These are phyloP conservation scores for Synergus gifuensis DNA, from an alignment of 2,888 invertebrate species.

Conservation along the genomic window DNA sequence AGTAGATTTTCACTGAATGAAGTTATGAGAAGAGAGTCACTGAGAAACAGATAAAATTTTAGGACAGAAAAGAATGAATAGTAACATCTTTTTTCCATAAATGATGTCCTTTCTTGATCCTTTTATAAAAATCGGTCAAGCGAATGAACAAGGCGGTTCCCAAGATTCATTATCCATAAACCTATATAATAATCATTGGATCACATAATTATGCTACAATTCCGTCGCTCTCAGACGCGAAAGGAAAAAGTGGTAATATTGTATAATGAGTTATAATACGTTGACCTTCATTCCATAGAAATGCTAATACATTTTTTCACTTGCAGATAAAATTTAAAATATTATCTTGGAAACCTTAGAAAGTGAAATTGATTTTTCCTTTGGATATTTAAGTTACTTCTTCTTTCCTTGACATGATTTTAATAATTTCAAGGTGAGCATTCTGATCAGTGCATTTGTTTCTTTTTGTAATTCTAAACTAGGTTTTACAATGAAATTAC, in stretches of 20 bases:
- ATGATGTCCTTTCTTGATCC: constrained; percentile 18
- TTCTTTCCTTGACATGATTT: background rate
- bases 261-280: background rate
- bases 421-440: background rate
- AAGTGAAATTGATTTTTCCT: background rate
- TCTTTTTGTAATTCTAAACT: background rate
- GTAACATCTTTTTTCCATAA: background rate
- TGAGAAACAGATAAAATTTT: too few relatives aligned
- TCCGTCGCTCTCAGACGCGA: background rate
- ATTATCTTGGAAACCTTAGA: background rate
- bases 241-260: background rate
- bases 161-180: background rate
- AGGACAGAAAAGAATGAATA: background rate
- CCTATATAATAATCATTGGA: background rate
- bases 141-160: constrained; percentile 11
- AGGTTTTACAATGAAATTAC: background rate
- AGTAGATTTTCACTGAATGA: too few relatives aligned
- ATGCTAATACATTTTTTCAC: background rate
- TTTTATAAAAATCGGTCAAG: constrained; percentile 23
- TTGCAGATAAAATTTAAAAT: background rate
- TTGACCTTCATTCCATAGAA: background rate
- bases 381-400: background rate
- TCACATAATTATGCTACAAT: background rate
- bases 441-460: background rate
- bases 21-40: too few relatives aligned